Percentiles rank a stretch among this genome's conserved stretches.
Evolutionary conservation across 2,113 vertebrate genomes (phyloP).

Genomic region (Mystacornis crossleyi): DNA sequence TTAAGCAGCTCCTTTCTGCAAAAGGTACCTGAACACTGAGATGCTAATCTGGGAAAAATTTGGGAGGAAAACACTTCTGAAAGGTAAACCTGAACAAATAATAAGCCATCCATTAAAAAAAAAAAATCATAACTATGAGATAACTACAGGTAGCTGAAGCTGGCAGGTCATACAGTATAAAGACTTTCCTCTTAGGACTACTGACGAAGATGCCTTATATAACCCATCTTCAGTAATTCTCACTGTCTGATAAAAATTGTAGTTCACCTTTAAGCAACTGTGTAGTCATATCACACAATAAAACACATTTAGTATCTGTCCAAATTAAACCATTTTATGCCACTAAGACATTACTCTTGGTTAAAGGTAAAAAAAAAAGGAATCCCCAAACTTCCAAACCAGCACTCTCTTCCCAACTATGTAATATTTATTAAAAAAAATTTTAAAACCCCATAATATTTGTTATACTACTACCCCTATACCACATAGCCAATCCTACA

Average conservation of each 20-base stretch:
- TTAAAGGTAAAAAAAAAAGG: background rate
- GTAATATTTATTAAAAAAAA: background rate
- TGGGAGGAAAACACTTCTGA: background rate
- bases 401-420: background rate
- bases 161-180: background rate
- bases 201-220: background rate
- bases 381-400: background rate
- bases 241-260: background rate
- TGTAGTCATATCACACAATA: background rate
- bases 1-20: background rate
- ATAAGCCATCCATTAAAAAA: background rate
- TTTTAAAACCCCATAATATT: background rate
- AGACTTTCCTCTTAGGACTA: background rate
- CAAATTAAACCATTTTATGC: background rate
- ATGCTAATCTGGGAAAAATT: background rate
- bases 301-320: background rate
- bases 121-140: background rate
- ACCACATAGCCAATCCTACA: fast-evolving
- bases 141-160: background rate
- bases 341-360: background rate
- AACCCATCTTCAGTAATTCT: background rate
- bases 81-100: background rate
- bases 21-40: background rate
- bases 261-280: background rate
- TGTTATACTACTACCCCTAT: background rate